phyloP scores from a whole-genome alignment of 2,797 vertebrate species.

The Eidolon dupreanum region DNA sequence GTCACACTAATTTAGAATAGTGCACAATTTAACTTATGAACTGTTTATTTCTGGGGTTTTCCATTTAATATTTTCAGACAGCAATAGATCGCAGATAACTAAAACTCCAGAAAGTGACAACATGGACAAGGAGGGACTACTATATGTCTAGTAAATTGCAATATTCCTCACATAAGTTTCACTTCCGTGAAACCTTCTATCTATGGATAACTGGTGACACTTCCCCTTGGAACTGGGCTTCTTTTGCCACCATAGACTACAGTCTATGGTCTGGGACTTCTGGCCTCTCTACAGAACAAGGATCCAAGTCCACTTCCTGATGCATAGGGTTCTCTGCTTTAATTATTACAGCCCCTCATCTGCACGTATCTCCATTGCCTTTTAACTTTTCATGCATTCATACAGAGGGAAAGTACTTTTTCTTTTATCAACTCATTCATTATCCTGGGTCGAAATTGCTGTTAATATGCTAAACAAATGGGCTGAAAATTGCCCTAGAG shows the following conservation, averaged over 20 bases:
- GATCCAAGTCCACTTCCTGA: background rate
- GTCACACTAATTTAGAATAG: background rate
- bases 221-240: background rate
- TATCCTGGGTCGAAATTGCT: background rate
- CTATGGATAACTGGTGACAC: background rate
- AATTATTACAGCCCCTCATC: background rate
- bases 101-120: background rate
- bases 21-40: background rate
- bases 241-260: background rate
- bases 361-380: background rate
- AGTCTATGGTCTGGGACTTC: background rate
- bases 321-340: background rate
- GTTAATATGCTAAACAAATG: background rate
- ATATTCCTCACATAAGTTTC: background rate
- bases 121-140: too few species aligned
- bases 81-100: background rate
- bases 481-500: background rate
- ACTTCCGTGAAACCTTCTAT: background rate
- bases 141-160: background rate
- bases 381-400: background rate
- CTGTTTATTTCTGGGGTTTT: background rate
- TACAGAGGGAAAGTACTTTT: background rate
- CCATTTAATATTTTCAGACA: background rate
- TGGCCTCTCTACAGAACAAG: background rate
- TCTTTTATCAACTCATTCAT: background rate